These are phyloP conservation scores for Heliconius congener DNA, from an alignment of 1,140 invertebrate species.

Conservation along the genomic window DNA sequence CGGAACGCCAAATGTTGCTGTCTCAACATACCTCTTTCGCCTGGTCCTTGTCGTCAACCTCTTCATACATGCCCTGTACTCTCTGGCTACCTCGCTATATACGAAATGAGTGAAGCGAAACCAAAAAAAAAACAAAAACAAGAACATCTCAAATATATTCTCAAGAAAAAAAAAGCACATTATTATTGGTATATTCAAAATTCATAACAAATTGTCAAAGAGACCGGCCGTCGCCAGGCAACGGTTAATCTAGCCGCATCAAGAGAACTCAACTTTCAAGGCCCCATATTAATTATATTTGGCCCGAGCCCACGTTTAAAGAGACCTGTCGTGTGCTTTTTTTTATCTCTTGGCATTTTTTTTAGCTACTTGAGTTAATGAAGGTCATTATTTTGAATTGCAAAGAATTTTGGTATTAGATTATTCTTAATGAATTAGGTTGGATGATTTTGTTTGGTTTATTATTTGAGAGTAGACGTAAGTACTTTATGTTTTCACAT, in stretches of 20 bases:
- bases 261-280: slow-evolving; percentile 32
- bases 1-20: too few species aligned
- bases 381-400: slow-evolving; percentile 38
- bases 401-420: slow-evolving; percentile 18
- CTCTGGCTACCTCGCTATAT: too few species aligned
- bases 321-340: slow-evolving; percentile 16
- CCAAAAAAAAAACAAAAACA: background rate
- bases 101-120: background rate
- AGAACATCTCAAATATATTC: background rate
- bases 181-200: background rate
- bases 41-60: too few species aligned
- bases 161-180: background rate
- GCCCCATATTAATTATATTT: slow-evolving; percentile 39
- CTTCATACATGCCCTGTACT: too few species aligned
- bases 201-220: slow-evolving; percentile 6
- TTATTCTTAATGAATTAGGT: slow-evolving; percentile 19
- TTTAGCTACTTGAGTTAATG: slow-evolving; percentile 34
- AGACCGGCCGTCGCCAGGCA: slow-evolving; percentile 29
- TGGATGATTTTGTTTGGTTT: background rate
- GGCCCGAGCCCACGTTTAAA: slow-evolving; percentile 21
- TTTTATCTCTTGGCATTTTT: slow-evolving; percentile 31
- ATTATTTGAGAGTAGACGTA: background rate
- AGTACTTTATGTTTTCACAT: background rate
- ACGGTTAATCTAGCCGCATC: slow-evolving; percentile 34
- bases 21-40: too few species aligned